Evolutionary conservation across 1,140 invertebrate genomes (phyloP).

Genomic region (Trachymyrmex septentrionalis): DNA sequence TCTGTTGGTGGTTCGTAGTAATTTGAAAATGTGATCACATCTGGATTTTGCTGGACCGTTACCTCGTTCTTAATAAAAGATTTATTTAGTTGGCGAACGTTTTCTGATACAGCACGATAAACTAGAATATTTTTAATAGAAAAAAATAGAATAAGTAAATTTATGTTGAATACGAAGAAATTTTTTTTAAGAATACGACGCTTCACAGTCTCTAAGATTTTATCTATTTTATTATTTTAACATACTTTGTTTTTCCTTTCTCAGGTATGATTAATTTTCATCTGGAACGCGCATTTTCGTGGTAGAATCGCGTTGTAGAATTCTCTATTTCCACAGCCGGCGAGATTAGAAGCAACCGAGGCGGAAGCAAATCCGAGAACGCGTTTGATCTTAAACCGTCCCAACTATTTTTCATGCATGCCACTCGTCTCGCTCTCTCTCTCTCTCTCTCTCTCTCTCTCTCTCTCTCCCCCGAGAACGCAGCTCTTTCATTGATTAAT

Average conservation of each 20-base stretch:
- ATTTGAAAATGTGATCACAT: constrained; percentile 50
- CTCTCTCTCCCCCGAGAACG: too few species aligned
- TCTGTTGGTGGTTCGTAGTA: constrained; percentile 26
- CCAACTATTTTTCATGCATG: constrained; percentile 30
- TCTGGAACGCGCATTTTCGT: constrained; percentile 7
- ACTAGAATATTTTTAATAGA: constrained; percentile 4
- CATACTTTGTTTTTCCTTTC: background rate
- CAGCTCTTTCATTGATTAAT: constrained; percentile 47
- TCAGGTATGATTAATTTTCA: background rate
- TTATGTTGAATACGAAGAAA: background rate
- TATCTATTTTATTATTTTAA: constrained; percentile 2
- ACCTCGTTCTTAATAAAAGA: constrained; percentile 35
- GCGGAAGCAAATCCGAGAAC: constrained; percentile 43
- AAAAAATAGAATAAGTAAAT: background rate
- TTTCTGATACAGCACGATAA: background rate
- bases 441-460: too few species aligned
- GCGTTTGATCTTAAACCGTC: constrained; percentile 51
- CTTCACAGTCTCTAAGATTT: background rate
- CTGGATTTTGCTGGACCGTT: constrained; percentile 11
- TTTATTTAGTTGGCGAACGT: constrained; percentile 14
- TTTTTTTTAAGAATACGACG: too few species aligned
- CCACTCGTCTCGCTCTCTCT: background rate
- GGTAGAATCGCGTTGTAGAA: constrained; percentile 12
- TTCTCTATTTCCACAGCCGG: constrained; percentile 14
- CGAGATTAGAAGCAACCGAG: constrained; percentile 35